Base-by-base conservation (phyloP, 2,888 invertebrate species). In the Synanthedon tipuliformis region DNA sequence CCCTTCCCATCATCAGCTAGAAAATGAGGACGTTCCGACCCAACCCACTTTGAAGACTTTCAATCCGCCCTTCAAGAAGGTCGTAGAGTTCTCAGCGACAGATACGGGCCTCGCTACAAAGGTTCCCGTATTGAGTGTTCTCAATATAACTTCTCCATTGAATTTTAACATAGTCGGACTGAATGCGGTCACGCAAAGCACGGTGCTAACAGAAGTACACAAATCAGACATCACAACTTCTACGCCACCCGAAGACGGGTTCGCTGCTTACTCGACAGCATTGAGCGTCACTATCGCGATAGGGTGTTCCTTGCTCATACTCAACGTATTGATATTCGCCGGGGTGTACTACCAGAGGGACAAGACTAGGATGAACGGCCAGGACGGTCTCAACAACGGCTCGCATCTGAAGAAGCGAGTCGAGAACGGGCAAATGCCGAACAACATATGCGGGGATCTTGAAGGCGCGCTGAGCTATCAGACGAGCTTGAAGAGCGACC, bases 261-360 rank as follows among this genome's bases (percentile, higher is more conserved):
- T 95, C 65, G 95, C 95, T 1, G 94, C 95, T 1, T 96, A 96
- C 68, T 95, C 95, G 0, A 96, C 96, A 3, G 96, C 96, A 2
- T 82, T 97, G 12, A 95, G 95, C 76, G 95, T 96, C 0, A 97
- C 96, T 15, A 96, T 98, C 63, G 97, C 97, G 51, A 96, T 98
- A 59, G 98, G 98, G 45, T 96, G 97, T 71, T 96, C 96, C 4
- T 82, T 98, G 55, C 89, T 98, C 18, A 95, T 97, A 66, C 87
- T 98, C 3, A 98, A 98, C 73, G 95, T 97, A 50, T 86, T 97
- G 34, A 96, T 98, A 69, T 97, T 97, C 72, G 97, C 97, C 53
- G 97, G 96, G 3, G 95, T 97, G 1, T 97, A 97, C 75, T 97
- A 97, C 72, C 97, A 97, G 71, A 89, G 95, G 53, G 95, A 95